A percentile compares a stretch with the other conserved stretches of the same genome.
Evolutionary conservation across 2,113 vertebrate species (phyloP).

Genomic region (Scolopax mira): DNA sequence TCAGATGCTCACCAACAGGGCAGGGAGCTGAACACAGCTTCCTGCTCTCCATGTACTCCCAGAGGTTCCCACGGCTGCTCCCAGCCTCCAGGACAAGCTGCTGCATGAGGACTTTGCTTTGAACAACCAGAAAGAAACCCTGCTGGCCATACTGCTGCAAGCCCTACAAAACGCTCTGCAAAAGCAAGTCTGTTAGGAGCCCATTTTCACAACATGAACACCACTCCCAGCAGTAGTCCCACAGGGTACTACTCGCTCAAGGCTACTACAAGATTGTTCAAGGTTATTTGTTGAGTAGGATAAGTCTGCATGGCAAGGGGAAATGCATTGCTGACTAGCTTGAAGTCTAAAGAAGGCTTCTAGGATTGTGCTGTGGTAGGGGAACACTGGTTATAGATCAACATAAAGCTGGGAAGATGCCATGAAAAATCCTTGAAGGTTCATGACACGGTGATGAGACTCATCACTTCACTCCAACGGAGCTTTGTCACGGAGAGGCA

Average conservation of each 20-base stretch:
- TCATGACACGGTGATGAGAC: background rate
- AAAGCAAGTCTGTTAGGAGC: background rate
- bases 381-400: background rate
- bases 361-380: background rate
- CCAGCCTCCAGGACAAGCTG: background rate
- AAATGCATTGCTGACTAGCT: background rate
- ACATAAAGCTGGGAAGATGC: background rate
- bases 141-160: accelerated
- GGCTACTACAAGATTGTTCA: background rate
- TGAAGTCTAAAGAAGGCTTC: background rate
- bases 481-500: background rate
- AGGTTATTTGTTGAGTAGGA: background rate
- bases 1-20: background rate
- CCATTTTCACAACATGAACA: background rate
- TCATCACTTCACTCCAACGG: background rate
- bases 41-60: background rate
- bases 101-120: background rate
- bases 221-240: background rate
- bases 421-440: background rate
- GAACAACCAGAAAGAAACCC: background rate
- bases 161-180: background rate
- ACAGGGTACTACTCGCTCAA: background rate
- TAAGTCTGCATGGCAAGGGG: background rate
- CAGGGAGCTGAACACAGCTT: background rate
- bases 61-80: background rate